These are phyloP conservation scores for Fragum fragum DNA, from an alignment of 2,888 invertebrate genomes.

Conservation along the genomic window DNA sequence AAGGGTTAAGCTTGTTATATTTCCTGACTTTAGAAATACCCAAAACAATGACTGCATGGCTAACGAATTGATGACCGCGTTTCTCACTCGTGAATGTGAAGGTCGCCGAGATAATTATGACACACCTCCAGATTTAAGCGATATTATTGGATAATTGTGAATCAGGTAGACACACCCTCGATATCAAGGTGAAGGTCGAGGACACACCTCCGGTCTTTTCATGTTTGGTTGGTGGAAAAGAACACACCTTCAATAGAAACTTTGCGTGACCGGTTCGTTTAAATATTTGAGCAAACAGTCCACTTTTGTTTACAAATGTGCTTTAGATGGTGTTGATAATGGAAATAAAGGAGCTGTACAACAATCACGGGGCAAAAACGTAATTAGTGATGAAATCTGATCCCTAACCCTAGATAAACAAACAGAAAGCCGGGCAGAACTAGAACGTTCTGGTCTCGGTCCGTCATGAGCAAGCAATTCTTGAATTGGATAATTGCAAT, in stretches of 20 bases:
- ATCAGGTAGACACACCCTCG: background rate
- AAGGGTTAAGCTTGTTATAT: background rate
- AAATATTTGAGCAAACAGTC: background rate
- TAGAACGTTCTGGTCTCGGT: background rate
- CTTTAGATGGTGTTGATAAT: conserved; percentile 5
- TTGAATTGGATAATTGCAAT: no score
- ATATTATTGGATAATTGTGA: conserved; percentile 37
- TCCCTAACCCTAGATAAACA: background rate
- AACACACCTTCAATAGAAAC: conserved; percentile 20
- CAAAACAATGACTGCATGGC: conserved; percentile 15
- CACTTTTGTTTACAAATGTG: conserved; percentile 15
- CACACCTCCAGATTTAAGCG: conserved; percentile 40
- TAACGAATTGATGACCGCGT: conserved; percentile 8
- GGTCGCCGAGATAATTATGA: conserved; percentile 24
- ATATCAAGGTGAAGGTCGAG: conserved; percentile 30
- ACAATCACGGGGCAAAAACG: background rate
- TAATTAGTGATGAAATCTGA: background rate
- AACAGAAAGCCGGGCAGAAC: background rate
- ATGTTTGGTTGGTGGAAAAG: background rate
- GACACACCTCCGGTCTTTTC: conserved; percentile 31
- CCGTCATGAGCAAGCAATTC: background rate
- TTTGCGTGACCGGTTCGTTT: conserved; percentile 10
- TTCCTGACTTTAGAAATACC: background rate
- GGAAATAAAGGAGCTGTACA: background rate
- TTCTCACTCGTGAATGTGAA: conserved; percentile 37